Percentiles rank a stretch among this genome's conserved stretches.
phyloP scores from a whole-genome alignment of 2,888 invertebrate species.

The Ennomos fuscantarius region DNA sequence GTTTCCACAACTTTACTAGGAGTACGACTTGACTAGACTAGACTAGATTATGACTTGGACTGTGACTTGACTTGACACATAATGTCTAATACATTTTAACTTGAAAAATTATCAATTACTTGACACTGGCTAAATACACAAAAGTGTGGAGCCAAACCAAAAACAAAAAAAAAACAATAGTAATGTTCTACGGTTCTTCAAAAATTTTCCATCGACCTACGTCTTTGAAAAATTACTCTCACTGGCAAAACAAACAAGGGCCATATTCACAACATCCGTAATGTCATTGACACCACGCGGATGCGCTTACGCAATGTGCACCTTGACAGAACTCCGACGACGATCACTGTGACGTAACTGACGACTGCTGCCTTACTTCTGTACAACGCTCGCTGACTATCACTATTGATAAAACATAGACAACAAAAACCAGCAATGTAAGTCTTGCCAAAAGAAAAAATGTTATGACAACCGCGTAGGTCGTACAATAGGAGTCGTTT shows the following conservation, averaged over 20 bases:
- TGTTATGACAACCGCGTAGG: constrained; percentile 45
- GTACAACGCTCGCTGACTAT: constrained; percentile 37
- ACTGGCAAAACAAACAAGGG: constrained; percentile 61
- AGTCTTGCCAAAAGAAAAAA: constrained; percentile 30
- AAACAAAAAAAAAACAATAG: no score
- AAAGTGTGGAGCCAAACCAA: no score
- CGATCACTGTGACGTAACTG: constrained; percentile 62
- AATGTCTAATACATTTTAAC: no score
- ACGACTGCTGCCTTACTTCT: constrained; percentile 42
- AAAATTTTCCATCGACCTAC: constrained; percentile 3
- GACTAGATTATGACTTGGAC: no score
- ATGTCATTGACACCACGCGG: constrained; percentile 80
- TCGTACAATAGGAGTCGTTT: constrained; percentile 54
- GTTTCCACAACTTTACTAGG: no score
- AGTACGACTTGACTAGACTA: no score
- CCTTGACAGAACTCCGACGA: constrained; percentile 76
- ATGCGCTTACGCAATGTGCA: constrained; percentile 75
- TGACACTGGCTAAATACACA: no score
- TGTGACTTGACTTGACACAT: no score
- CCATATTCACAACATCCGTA: constrained; percentile 64
- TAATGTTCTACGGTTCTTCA: no score
- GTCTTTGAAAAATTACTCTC: constrained; percentile 40
- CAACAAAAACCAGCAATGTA: constrained; percentile 43
- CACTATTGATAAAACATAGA: neutral
- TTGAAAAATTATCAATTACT: no score